Conservation (phyloP, 1,140 invertebrate genomes). For the Aradophagus sp. region DNA sequence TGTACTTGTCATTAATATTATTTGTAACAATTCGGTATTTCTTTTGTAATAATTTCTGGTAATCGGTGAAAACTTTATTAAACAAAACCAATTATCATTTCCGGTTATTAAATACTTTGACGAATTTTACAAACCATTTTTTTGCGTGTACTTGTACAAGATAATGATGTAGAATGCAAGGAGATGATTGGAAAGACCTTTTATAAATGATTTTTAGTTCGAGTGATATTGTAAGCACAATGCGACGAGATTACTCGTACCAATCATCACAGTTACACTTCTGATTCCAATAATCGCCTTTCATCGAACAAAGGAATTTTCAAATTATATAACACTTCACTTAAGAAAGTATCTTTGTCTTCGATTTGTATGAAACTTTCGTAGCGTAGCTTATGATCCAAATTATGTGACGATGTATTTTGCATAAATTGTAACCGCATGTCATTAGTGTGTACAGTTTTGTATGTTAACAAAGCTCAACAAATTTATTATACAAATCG, state of each 20-base stretch:
- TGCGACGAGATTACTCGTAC: too few species aligned
- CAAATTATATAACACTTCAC: constrained; percentile 12
- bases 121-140: too few species aligned
- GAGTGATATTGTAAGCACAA: too few species aligned
- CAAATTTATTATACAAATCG: constrained; percentile 53
- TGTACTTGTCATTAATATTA: too few species aligned
- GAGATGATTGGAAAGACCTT: constrained; percentile 7
- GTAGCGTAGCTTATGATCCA: constrained; percentile 30
- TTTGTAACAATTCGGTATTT: too few species aligned
- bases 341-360: constrained; percentile 34
- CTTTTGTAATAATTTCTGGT: too few species aligned
- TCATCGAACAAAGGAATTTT: constrained; percentile 3
- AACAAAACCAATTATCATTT: too few species aligned
- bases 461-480: constrained; percentile 58
- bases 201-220: too few species aligned
- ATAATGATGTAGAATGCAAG: constrained; percentile 15
- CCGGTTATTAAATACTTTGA: too few species aligned
- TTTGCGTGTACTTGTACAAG: too few species aligned
- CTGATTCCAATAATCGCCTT: constrained; percentile 14
- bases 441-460: constrained; percentile 56
- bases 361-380: constrained; percentile 21
- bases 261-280: too few species aligned
- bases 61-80: too few species aligned
- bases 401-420: constrained; percentile 44
- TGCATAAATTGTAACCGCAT: constrained; percentile 49